Percentiles rank a stretch among this genome's conserved stretches.
Conservation (phyloP, 1,140 invertebrate species). For the Arion vulgaris region DNA sequence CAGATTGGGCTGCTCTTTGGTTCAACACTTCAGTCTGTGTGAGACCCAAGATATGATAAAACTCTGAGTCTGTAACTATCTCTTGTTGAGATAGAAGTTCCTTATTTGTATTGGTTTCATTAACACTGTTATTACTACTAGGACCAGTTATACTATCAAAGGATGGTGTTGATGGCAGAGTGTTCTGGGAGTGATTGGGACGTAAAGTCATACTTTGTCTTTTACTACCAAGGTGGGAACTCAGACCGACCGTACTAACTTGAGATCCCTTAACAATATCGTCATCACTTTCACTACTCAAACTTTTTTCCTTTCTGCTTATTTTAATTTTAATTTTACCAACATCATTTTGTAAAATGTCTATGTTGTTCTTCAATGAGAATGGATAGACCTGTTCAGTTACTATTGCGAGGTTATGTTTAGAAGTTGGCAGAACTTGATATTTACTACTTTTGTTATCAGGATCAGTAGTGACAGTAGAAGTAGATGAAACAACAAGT, state of each 20-base stretch:
- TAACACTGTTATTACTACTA: not conserved
- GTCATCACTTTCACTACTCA: not conserved
- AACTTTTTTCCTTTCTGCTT: too few relatives aligned
- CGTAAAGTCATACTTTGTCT: not conserved
- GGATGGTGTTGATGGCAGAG: not conserved
- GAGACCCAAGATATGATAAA: not conserved
- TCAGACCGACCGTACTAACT: not conserved
- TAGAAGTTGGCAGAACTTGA: too few relatives aligned
- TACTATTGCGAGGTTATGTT: too few relatives aligned
- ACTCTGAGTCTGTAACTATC: not conserved
- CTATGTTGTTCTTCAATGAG: too few relatives aligned
- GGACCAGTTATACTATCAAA: not conserved
- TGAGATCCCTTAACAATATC: not conserved
- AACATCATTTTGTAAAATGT: too few relatives aligned
- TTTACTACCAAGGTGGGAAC: not conserved
- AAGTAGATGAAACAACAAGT: too few relatives aligned
- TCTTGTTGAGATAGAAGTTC: not conserved
- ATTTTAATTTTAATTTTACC: too few relatives aligned
- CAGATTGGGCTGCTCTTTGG: too few relatives aligned
- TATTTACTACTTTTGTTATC: too few relatives aligned
- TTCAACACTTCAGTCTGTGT: not conserved
- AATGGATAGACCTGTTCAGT: too few relatives aligned
- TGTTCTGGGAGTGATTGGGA: not conserved
- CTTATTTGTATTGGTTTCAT: not conserved
- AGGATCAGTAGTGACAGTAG: too few relatives aligned